phyloP scores from a whole-genome alignment of 2,113 vertebrate species.

The Ammodytes dubius region DNA sequence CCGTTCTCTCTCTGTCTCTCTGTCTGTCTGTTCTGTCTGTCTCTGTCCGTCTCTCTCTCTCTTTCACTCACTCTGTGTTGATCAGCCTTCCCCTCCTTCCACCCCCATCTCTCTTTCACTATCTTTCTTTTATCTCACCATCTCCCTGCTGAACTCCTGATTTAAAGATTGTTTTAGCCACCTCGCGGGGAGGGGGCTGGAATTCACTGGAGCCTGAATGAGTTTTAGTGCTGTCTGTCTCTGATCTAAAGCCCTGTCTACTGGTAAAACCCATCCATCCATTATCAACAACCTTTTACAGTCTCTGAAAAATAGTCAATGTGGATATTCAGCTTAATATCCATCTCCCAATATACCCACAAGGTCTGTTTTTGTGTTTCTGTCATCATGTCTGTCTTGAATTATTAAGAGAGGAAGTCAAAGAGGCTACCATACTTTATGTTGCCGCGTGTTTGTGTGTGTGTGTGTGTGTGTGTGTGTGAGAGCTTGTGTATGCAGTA shows the following conservation, averaged over 20 bases:
- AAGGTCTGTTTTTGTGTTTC: conserved; percentile 46
- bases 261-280: conserved; percentile 71
- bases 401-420: conserved; percentile 37
- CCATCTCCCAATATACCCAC: conserved; percentile 46
- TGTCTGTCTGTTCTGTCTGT: conserved; percentile 5
- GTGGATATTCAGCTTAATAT: conserved; percentile 68
- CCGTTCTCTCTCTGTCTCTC: conserved; percentile 2
- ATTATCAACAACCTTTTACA: conserved; percentile 63
- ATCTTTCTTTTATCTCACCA: conserved; percentile 57
- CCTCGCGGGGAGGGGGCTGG: conserved; percentile 38
- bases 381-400: conserved; percentile 39
- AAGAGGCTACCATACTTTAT: conserved; percentile 17
- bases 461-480: neutral
- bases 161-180: conserved; percentile 76
- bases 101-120: conserved; percentile 22
- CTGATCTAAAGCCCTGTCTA: conserved; percentile 77
- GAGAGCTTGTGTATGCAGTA: conserved; percentile 8
- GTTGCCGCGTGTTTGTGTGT: neutral
- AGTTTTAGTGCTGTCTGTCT: conserved; percentile 61
- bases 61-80: neutral
- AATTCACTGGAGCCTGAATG: conserved; percentile 61
- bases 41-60: conserved; percentile 22
- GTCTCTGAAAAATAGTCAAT: conserved; percentile 53
- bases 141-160: conserved; percentile 62
- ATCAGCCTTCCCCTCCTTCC: conserved; percentile 9